phyloP scores from a whole-genome alignment of 2,888 invertebrate species.

The Pyralis farinalis region DNA sequence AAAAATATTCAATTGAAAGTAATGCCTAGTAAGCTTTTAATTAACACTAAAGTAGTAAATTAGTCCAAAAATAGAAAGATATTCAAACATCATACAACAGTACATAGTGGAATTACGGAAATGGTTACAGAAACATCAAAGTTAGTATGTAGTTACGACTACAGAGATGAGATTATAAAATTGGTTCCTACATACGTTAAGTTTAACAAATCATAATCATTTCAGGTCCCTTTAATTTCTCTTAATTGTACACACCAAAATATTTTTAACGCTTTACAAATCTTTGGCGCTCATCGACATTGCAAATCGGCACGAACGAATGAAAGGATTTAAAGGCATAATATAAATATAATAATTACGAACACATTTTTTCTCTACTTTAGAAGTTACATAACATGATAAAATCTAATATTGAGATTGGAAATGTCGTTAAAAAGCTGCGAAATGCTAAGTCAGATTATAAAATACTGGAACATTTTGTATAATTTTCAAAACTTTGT shows the following conservation, averaged over 20 bases:
- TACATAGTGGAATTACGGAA: slow-evolving; percentile 56
- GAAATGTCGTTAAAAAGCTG: slow-evolving; percentile 72
- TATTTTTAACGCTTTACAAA: slow-evolving; percentile 69
- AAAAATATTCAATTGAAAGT: slow-evolving; percentile 38
- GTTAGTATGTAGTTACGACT: slow-evolving; percentile 46
- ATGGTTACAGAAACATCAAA: slow-evolving; percentile 49
- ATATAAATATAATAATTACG: slow-evolving; percentile 60
- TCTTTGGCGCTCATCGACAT: slow-evolving; percentile 79
- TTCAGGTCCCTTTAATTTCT: slow-evolving; percentile 80
- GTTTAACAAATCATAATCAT: slow-evolving; percentile 70
- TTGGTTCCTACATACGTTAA: slow-evolving; percentile 74
- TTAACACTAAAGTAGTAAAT: slow-evolving; percentile 61
- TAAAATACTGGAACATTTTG: slow-evolving; percentile 12
- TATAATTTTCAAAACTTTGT: background rate
- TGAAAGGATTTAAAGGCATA: slow-evolving; percentile 53
- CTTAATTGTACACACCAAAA: slow-evolving; percentile 78
- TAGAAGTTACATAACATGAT: slow-evolving; percentile 56
- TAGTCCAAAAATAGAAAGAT: slow-evolving; percentile 64
- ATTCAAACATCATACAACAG: slow-evolving; percentile 48
- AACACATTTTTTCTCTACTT: slow-evolving; percentile 69
- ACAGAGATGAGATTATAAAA: slow-evolving; percentile 75
- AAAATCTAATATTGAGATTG: slow-evolving; percentile 76
- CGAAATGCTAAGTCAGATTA: slow-evolving; percentile 64
- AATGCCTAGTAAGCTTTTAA: slow-evolving; percentile 53
- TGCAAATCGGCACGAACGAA: slow-evolving; percentile 69